These are phyloP conservation scores for Synergus japonicus DNA, from an alignment of 2,888 invertebrate genomes.

Conservation along the genomic window DNA sequence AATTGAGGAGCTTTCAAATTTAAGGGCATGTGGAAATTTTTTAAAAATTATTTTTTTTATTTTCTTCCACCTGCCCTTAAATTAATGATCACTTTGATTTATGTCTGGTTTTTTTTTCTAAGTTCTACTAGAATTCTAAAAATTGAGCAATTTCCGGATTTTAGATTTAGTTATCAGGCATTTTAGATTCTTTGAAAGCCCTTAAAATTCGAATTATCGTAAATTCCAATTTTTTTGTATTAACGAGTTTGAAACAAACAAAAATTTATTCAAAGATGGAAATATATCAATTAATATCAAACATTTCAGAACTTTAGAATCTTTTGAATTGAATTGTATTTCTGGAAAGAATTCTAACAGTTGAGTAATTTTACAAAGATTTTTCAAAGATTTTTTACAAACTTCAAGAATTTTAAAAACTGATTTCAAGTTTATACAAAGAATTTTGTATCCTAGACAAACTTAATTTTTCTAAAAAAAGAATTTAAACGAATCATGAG, in stretches of 20 bases:
- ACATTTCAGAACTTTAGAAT: not conserved
- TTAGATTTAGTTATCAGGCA: not conserved
- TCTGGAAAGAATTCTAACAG: not conserved
- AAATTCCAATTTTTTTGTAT: not conserved
- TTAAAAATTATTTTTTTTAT: no score
- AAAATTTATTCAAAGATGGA: no score
- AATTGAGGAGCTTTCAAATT: not conserved
- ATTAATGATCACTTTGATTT: not conserved
- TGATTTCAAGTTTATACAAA: not conserved
- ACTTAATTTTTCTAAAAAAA: not conserved
- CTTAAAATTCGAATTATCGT: not conserved
- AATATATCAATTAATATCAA: not conserved
- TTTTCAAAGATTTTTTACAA: not conserved
- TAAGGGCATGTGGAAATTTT: no score
- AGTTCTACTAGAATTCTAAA: not conserved
- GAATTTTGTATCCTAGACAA: not conserved
- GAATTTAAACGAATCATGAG: not conserved
- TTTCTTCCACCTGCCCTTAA: no score
- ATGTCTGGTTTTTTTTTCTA: no score
- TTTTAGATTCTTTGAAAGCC: not conserved
- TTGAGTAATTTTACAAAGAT: not conserved
- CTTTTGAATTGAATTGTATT: not conserved
- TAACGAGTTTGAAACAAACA: not conserved
- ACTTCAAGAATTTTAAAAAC: not conserved
- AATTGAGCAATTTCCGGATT: not conserved